These are phyloP conservation scores for Spatulosminthurus flaviceps DNA, from an alignment of 2,888 invertebrate species.

Conservation along the genomic window DNA sequence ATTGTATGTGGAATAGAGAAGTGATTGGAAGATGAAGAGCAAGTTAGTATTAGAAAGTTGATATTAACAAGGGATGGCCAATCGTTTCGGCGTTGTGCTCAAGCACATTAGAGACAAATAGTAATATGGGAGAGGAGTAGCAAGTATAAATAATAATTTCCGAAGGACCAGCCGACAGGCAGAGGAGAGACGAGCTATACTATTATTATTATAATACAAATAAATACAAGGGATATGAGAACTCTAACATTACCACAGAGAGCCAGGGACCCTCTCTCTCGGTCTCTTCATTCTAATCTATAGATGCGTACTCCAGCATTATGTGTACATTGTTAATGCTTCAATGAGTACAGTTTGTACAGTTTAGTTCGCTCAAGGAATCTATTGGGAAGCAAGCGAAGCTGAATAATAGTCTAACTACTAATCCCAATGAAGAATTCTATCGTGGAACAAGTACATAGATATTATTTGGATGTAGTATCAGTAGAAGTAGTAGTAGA, in stretches of 20 bases:
- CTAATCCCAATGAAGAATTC: constrained; percentile 45
- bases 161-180: not conserved
- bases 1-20: no score
- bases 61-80: not conserved
- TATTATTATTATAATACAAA: not conserved
- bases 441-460: not conserved
- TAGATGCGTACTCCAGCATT: constrained; percentile 3
- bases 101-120: constrained; percentile 27
- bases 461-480: no score
- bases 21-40: no score
- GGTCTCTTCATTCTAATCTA: constrained; percentile 25
- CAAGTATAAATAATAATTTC: constrained; percentile 20
- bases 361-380: constrained; percentile 41
- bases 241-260: not conserved
- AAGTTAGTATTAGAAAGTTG: not conserved
- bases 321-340: constrained; percentile 41
- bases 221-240: constrained; percentile 10
- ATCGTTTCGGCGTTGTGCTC: not conserved
- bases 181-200: not conserved
- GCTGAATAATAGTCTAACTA: constrained; percentile 43
- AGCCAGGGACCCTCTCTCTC: constrained; percentile 8
- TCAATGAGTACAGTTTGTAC: constrained; percentile 38
- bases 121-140: not conserved
- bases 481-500: no score
- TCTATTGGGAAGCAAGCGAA: constrained; percentile 39